Evolutionary conservation across 2,113 vertebrate species (phyloP), one percentile per base, ranked within the genome.

Genomic region (Grammomys surdaster): DNA sequence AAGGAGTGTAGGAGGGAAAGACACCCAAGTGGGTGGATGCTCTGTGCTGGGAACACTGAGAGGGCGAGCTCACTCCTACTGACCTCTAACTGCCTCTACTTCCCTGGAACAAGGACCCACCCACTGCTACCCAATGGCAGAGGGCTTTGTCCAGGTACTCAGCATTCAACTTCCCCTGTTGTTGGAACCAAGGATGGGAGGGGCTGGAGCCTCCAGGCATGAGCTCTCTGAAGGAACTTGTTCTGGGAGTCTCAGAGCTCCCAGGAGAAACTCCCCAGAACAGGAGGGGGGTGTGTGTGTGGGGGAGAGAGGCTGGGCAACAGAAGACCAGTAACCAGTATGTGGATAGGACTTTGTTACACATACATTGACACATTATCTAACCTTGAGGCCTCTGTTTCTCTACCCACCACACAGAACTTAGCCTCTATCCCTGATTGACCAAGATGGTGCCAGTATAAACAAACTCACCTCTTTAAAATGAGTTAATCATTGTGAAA

Each of bases 401-500:
- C 87, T 91, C 65, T 65, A 69, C 17, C 65, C 73, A 87, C 60
- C 56, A 69, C 31, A 46, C 0, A 46, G 75, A 88, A 33, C 67
- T 80, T 80, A 84, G 63, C 69, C 70, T 88, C 54, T 93, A 93
- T 48, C 72, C 80, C 75, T 43, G 20, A 31, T 88, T 90, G 28
- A 56, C 48, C 48, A 85, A 67, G 20, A 89, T 13, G n/a, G 70
- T 90, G 12, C 26, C 56, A 81, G 84, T 11, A 69, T 51, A 88
- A 90, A 94, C 60, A 65, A 63, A 90, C 82, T 36, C 43, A 65
- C 65, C 31, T 67, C 56, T 78, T 95, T 95, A 86, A 91, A 96
- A 95, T 69, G 78, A 78, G 60, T 28, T 87, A 54, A 56, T 96
- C 69, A 56, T 33, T 63, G 28, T 60, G 54, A 75, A 78, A 36